Evolutionary conservation across 2,888 invertebrate species (phyloP), one percentile per base, ranked within the genome.

Genomic region (Phaedon cochleariae): DNA sequence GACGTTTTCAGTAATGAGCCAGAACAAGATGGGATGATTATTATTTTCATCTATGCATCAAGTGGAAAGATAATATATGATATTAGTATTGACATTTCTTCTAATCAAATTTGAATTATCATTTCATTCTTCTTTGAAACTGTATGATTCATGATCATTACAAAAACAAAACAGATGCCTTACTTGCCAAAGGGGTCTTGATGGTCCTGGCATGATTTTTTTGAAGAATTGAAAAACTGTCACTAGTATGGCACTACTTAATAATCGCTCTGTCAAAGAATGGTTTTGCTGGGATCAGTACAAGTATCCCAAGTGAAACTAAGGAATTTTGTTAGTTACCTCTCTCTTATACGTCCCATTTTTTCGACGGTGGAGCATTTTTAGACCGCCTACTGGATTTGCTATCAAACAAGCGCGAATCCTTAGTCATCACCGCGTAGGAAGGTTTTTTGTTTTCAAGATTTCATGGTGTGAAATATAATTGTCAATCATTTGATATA

Each of bases 181-280:
- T 64, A 91, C 91, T 88, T 91, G 91, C 90, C 90, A 91, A 83
- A 91, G 85, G 72, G 90, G 90, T 87, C 90, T 82, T 10, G 83
- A 83, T 63, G 83, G 90, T 87, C 90, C 90, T 84, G 91, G 90
- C 90, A 91, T 91, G 45, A 17, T 29, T 59, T 64, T 51, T 49
- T 54, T 45, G 52, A 29, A 31, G 60, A 48, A 61, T 62, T 62
- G 41, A 51, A 29, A 68, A 59, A 68, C 48, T 46, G 71, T 67
- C 70, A n/a, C n/a, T n/a, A n/a, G n/a, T n/a, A n/a, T 74, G 64
- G 68, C 71, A 74, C 73, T 72, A 73, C 73, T 67, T 65, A n/a
- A 2, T 10, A 10, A 2, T 41, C 41, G 15, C 74, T 77, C 77
- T 74, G 71, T 69, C 70, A 54, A 72, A 73, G 75, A 73, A 74